A percentile compares a stretch with the other conserved stretches of the same genome.
phyloP scores from a whole-genome alignment of 2,888 invertebrate species.

The Carterocephalus palaemon region DNA sequence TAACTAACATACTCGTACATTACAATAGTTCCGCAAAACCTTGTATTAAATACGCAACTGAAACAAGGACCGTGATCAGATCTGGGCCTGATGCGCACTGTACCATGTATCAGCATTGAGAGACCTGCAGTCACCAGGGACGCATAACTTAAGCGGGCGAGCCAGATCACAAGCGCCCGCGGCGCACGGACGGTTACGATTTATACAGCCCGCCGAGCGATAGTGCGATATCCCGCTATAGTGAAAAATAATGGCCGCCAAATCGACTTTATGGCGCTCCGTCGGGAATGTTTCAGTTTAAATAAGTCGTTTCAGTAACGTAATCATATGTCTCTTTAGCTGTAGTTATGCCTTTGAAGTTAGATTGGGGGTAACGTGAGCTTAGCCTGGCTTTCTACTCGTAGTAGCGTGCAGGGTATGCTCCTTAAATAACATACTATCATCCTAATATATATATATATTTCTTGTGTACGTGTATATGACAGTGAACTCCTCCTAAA shows the following conservation, averaged over 20 bases:
- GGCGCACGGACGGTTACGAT: conserved; percentile 50
- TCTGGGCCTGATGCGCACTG: conserved; percentile 27
- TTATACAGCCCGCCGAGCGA: conserved; percentile 47
- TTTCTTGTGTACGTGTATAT: too few species aligned
- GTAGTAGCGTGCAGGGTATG: too few species aligned
- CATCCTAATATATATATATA: too few species aligned
- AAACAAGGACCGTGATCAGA: conserved; percentile 10
- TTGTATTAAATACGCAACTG: background rate
- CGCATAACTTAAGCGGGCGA: conserved; percentile 66
- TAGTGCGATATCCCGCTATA: conserved; percentile 45
- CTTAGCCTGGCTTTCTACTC: too few species aligned
- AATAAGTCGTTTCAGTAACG: conserved; percentile 17
- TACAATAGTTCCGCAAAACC: background rate
- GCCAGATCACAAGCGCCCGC: conserved; percentile 64
- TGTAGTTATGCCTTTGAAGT: conserved; percentile 16
- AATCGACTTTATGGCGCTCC: conserved; percentile 42
- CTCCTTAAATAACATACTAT: too few species aligned
- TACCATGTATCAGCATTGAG: conserved; percentile 35
- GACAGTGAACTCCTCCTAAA: too few species aligned
- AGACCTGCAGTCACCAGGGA: conserved; percentile 54
- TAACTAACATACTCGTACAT: too few species aligned
- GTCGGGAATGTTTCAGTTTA: conserved; percentile 22
- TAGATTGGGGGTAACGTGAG: conserved; percentile 14
- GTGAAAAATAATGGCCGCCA: conserved; percentile 60
- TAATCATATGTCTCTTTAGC: conserved; percentile 13